These are phyloP conservation scores for Cosmopolites sordidus DNA, from an alignment of 2,888 invertebrate genomes.

Conservation along the genomic window DNA sequence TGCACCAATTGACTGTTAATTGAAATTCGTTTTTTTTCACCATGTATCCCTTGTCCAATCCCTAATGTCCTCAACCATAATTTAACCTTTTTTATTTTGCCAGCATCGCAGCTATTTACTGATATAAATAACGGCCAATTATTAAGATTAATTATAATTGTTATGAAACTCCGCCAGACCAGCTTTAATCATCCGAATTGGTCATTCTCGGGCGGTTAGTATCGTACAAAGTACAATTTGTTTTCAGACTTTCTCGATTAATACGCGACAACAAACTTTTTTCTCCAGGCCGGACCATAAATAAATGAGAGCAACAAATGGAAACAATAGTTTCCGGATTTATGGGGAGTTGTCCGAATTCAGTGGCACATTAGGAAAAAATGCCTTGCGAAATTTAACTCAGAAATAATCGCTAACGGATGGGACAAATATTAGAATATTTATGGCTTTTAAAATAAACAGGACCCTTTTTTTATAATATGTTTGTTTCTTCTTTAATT, in stretches of 20 bases:
- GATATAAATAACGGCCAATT: conserved; percentile 25
- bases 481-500: too few relatives aligned
- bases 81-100: conserved; percentile 19
- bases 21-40: not conserved
- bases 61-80: conserved; percentile 10
- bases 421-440: too few relatives aligned
- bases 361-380: too few relatives aligned
- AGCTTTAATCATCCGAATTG: conserved; percentile 17
- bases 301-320: too few relatives aligned
- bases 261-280: not conserved
- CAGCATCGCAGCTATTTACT: conserved; percentile 22
- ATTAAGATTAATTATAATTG: conserved; percentile 24
- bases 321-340: too few relatives aligned
- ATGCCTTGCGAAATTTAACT: too few relatives aligned
- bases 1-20: not conserved
- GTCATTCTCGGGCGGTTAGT: conserved; percentile 13
- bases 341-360: too few relatives aligned
- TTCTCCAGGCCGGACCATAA: too few relatives aligned
- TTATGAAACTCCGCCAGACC: conserved; percentile 20
- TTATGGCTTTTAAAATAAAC: too few relatives aligned
- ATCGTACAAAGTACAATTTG: conserved; percentile 3
- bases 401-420: too few relatives aligned
- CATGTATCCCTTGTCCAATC: not conserved
- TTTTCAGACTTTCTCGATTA: not conserved
- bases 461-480: too few relatives aligned